Base-by-base conservation (phyloP, 1,140 invertebrate species). In the Drosophila ironensis region DNA sequence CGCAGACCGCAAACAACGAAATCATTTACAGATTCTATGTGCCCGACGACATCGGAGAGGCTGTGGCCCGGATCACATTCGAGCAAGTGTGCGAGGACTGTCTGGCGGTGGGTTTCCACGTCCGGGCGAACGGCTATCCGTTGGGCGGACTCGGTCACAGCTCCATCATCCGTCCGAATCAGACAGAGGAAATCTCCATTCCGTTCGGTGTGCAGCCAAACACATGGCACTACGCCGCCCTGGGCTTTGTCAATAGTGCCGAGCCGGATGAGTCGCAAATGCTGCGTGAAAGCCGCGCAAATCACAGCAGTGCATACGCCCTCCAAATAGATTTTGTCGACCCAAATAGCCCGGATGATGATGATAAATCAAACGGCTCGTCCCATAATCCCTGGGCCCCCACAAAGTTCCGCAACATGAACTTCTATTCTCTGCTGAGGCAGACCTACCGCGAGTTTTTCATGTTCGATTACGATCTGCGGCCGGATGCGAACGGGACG, bases 371-470 rank as follows among this genome's bases (percentile, higher is more conserved):
- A 1, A 41, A 53, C 14, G 24, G 19, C 1, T 53, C n/a, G n/a
- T n/a, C n/a, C 20, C 3, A 51, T 68, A 52, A 71, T 82, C n/a
- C 57, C 12, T 90, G 91, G 67, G 45, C 35, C 3, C 80, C 88
- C 1, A 48, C 40, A 1, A 56, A 40, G 0, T 87, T 78, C 47
- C 72, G 73, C 1, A 59, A 75, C 35, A 90, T 88, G 73, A 91
- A 88, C 51, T 91, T 82, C 82, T 91, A 73, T 46, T 87, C 91
- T n/a, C 87, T 95, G 37, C 91, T 93, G 59, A 91, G 94, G n/a
- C 93, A 93, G 61, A 92, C 93, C 1, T 92, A 92, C 68, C 92
- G 93, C 9, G 92, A 94, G 37, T 95, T 94, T 72, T 95, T 95
- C 72, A 91, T 93, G 7, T 95, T 94, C 68, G 93, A 94, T 24